Evolutionary conservation across 2,797 vertebrate species (phyloP), one percentile per base, ranked within the genome.

Genomic region (Clamator glandarius): DNA sequence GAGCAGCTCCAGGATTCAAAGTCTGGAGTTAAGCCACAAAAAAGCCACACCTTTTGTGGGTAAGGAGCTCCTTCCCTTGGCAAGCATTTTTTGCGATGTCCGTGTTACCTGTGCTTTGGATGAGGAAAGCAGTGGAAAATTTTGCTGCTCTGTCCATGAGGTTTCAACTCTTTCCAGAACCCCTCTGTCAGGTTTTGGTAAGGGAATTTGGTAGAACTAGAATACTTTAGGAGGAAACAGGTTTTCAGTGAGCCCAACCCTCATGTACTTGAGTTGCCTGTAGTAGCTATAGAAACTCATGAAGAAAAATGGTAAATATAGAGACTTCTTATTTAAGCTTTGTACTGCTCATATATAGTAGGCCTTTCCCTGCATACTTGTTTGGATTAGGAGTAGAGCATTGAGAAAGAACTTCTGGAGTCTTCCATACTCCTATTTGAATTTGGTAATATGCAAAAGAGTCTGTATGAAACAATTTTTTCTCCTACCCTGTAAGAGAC

Each of bases 51-150:
- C 5, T 36, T 14, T 20, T 16, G 25, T 25, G 16, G 11, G 21
- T 84, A 44, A 63, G 39, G 18, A 24, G 24, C 25, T 51, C 28
- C 13, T 44, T 61, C 24, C 51, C 51, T 48, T 25, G 48, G 36
- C 5, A 15, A 46, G 39, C 0, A 0, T 18, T 14, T 19, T 35
- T 48, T 1, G 0, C 12, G 16, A 26, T 69, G 10, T 13, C 14
- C 23, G 50, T 44, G 8, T 39, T 35, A 35, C 4, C 19, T 35
- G 24, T 12, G 44, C 23, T 67, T 8, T 8, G 18, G 28, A 44
- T 51, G 39, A 67, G 66, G 57, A 52, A 74, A 36, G 46, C 41
- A 14, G 9, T 63, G 17, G 19, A 52, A 48, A 77, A 64, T 7
- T 74, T 55, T 69, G 29, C 35, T 68, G 52, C 26, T 31, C 15